Evolutionary conservation across 2,797 vertebrate species (phyloP).

Genomic region (Netta rufina): DNA sequence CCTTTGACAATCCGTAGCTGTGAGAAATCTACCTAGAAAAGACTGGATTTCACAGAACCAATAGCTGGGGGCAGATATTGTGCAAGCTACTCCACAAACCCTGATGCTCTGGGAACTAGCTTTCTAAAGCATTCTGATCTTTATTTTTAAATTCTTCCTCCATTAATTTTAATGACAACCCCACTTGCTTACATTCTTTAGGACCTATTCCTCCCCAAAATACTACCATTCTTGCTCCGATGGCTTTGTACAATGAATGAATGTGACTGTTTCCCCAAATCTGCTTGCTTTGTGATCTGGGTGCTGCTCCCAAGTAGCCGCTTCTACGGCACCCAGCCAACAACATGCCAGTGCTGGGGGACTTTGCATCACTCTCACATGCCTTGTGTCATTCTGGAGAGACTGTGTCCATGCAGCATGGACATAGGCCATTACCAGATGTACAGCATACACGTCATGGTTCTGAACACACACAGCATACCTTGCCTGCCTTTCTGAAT

Average conservation of each 20-base stretch:
- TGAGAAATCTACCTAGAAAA: background rate
- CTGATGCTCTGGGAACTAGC: background rate
- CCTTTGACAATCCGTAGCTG: background rate
- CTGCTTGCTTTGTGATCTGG: background rate
- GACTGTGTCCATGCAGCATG: fast-evolving
- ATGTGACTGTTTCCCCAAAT: background rate
- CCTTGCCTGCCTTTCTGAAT: background rate
- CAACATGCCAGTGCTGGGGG: fast-evolving
- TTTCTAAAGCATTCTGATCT: background rate
- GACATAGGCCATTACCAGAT: background rate
- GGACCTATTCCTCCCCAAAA: background rate
- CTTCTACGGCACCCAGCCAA: background rate
- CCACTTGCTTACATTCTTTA: background rate
- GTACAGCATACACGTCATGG: fast-evolving
- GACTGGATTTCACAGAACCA: background rate
- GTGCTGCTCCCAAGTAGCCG: background rate
- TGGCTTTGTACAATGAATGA: background rate
- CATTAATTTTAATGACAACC: background rate
- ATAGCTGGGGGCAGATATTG: background rate
- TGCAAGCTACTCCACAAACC: background rate
- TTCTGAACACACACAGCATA: background rate
- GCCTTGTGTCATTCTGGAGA: fast-evolving
- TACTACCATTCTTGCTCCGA: background rate
- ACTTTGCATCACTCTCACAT: background rate
- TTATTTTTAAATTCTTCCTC: background rate